Base-by-base conservation (phyloP, 1,140 invertebrate species). In the Adoxophyes honmai region DNA sequence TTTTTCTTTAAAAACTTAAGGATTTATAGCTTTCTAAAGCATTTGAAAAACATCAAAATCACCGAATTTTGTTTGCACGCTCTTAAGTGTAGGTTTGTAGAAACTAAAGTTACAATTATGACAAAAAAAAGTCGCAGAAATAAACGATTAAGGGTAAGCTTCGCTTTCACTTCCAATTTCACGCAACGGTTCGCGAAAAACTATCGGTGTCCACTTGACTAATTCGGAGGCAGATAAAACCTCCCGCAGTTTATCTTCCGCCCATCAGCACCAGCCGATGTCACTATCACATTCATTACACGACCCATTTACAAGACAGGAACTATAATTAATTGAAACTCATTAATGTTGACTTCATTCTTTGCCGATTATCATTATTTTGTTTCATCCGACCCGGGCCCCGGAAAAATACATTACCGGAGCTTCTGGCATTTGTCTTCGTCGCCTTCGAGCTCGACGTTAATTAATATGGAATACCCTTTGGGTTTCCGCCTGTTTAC, bases 391-490 rank as follows among this genome's bases (percentile, higher is more conserved):
- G 57, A 67, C 60, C 58, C 65, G 57, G 68, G 75, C 70, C 70
- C 66, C 68, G 77, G 83, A 86, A 88, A 88, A 88, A 88, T 88
- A 88, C 77, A 88, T 88, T 86, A 85, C 73, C 71, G 68, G 67
- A 65, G 75, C 62, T 72, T 68, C 75, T 60, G 73, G 70, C 77
- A 86, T 88, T 88, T 80, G 77, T 88, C 85, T 88, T 86, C 85
- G 85, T 88, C 85, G 80, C 70, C 73, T 78, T 73, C 72, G 66
- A 42, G 62, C 57, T 69, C 69, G 77, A 80, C 82, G 66, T 84
- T 88, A 88, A 88, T 88, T 88, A 86, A 88, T 88, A 88, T 85
- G 77, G 82, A 88, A 85, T 82, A 86, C 82, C 83, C 85, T 85
- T 88, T 85, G 75, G 78, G 75, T 73, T 76, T 66, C 62, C 64